Evolutionary conservation across 2,797 vertebrate species (phyloP), one percentile per base, ranked within the genome.

Genomic region (Bradypodion ventrale): DNA sequence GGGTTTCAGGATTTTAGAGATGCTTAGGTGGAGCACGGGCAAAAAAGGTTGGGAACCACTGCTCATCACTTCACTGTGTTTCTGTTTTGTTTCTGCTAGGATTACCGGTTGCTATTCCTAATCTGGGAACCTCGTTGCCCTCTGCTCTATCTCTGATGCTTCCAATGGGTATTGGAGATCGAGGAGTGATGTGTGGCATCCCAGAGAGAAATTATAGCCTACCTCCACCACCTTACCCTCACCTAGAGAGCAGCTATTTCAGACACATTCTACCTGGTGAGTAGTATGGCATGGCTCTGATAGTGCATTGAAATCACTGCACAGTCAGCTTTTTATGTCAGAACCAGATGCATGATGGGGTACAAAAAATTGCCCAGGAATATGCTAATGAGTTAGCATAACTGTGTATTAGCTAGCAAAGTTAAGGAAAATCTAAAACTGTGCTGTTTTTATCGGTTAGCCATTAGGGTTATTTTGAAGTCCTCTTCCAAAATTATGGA

Each of bases 241-340:
- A 99, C 93, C 95, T 99, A 92, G 98, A 99, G 93, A 99, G 98
- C 96, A 99, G 98, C 94, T 99, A 99, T 90, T 99, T 99, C 94
- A 96, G 99, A 92, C 98, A 99, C 94, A 98, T 99, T 93, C 96
- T 99, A 90, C 98, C 98, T 94, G 99, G 99, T 99, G 91, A 91
- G 94, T 92, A n/a, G 46, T 85, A 42, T 13, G n/a, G 10, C 35
- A 76, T 27, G 12, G 44, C 25, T 56, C 52, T 56, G 52, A 56
- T 19, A 42, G 42, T 72, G 10, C 60, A 49, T 60, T 3, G 27
- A 77, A 59, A 42, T 70, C 25, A 56, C 37, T 56, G 35, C 59
- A 59, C 46, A 42, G 27, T 10, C 68, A 81, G 7, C 25, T 73
- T 56, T 37, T 73, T 35, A 73, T 56, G 40, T 19, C 29, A 82